Conservation (phyloP, 1,140 invertebrate species). For the Geopemphigus sp. region DNA sequence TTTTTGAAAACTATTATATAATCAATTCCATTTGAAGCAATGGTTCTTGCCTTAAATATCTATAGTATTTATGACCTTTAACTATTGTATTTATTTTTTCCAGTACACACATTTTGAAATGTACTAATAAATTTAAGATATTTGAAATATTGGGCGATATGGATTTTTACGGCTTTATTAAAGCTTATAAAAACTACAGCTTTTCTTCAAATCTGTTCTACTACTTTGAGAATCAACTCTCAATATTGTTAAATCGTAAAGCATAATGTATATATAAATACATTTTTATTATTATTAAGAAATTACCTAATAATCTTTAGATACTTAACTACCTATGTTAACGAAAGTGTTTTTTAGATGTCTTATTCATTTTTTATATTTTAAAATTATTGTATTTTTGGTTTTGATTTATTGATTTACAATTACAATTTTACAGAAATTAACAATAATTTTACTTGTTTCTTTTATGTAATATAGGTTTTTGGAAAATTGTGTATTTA, state of each 20-base stretch:
- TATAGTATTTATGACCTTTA: neutral
- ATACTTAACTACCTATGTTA: conserved; percentile 18
- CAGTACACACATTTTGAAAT: too few species aligned
- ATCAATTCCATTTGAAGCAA: neutral
- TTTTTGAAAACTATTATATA: neutral
- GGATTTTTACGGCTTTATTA: neutral
- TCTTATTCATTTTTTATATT: conserved; percentile 31
- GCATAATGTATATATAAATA: conserved; percentile 6
- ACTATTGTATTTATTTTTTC: conserved; percentile 5
- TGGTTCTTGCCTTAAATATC: conserved; percentile 19
- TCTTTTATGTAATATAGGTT: conserved; percentile 25
- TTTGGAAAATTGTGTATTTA: conserved; percentile 25
- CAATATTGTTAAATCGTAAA: neutral
- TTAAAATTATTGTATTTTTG: neutral
- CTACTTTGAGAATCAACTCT: neutral
- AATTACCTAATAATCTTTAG: conserved; percentile 16
- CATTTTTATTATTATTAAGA: conserved; percentile 7
- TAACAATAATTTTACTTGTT: conserved; percentile 16
- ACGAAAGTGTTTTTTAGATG: neutral
- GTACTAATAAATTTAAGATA: neutral
- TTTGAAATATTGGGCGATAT: neutral
- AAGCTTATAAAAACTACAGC: neutral
- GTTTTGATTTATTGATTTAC: conserved; percentile 7
- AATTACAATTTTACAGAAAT: conserved; percentile 30
- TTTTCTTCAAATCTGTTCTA: neutral